Conservation (phyloP, 2,888 invertebrate genomes). For the Tridacna gigas region DNA sequence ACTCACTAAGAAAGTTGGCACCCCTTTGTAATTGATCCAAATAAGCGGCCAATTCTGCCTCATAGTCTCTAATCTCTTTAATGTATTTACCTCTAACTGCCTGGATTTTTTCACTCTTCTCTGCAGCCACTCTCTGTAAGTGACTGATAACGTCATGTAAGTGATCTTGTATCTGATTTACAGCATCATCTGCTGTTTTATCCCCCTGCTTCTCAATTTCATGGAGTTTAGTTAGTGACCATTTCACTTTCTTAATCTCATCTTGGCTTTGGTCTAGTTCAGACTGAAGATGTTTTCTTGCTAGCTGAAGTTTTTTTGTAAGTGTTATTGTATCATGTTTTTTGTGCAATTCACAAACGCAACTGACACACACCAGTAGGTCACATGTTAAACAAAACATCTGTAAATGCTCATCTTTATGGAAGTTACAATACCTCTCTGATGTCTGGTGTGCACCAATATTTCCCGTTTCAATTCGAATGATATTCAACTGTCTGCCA, state of each 20-base stretch:
- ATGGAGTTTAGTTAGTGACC: slow-evolving; percentile 60
- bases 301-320: slow-evolving; percentile 69
- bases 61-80: slow-evolving; percentile 60
- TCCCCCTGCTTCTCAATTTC: slow-evolving; percentile 62
- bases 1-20: slow-evolving; percentile 70
- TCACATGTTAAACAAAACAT: slow-evolving; percentile 77
- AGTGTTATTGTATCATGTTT: slow-evolving; percentile 74
- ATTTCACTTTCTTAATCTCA: slow-evolving; percentile 62
- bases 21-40: slow-evolving; percentile 69
- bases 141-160: slow-evolving; percentile 59
- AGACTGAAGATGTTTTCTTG: slow-evolving; percentile 69
- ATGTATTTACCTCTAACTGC: slow-evolving; percentile 65
- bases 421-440: slow-evolving; percentile 65
- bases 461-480: slow-evolving; percentile 75
- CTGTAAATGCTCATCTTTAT: slow-evolving; percentile 73
- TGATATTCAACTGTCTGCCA: slow-evolving; percentile 69
- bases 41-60: slow-evolving; percentile 62
- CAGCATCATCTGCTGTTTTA: slow-evolving; percentile 64
- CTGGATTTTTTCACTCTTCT: slow-evolving; percentile 62
- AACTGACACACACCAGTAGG: slow-evolving; percentile 73
- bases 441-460: slow-evolving; percentile 64
- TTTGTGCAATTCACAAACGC: slow-evolving; percentile 74
- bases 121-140: slow-evolving; percentile 64
- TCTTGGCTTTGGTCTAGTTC: slow-evolving; percentile 70
- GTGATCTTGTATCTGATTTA: slow-evolving; percentile 65